Evolutionary conservation across 2,797 vertebrate genomes (phyloP).

Genomic region (Enteromius argenteus): DNA sequence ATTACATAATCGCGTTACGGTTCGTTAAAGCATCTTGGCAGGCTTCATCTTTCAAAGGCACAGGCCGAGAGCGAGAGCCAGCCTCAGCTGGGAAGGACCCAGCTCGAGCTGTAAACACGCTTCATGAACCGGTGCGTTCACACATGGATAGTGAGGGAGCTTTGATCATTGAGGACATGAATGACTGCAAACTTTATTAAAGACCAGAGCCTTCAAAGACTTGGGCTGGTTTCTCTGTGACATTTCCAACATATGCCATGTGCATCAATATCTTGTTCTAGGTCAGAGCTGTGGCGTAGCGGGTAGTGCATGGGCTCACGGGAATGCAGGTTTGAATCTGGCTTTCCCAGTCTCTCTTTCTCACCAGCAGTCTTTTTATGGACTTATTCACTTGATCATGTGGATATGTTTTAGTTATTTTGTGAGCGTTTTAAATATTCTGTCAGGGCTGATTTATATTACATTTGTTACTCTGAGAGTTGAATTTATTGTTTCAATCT

Average conservation of each 20-base stretch:
- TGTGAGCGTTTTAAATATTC: background rate
- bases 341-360: background rate
- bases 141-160: background rate
- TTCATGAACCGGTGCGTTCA: constrained; percentile 1
- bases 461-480: background rate
- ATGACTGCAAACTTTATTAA: constrained; percentile 3
- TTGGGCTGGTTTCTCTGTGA: background rate
- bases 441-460: background rate
- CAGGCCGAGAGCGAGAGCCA: constrained; percentile 25
- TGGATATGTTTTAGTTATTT: background rate
- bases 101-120: constrained; percentile 8
- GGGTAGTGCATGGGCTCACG: background rate
- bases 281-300: background rate
- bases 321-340: background rate
- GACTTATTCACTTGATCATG: background rate
- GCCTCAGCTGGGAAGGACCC: constrained; percentile 17
- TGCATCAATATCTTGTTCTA: background rate
- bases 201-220: background rate
- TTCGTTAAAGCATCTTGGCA: constrained; percentile 46
- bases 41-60: constrained; percentile 43
- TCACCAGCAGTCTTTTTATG: background rate
- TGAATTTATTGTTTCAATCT: background rate
- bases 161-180: background rate
- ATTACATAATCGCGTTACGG: constrained; percentile 52
- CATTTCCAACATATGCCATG: background rate